Base-by-base conservation (phyloP, 2,113 vertebrate genomes). In the Psilopogon haemacephalus region DNA sequence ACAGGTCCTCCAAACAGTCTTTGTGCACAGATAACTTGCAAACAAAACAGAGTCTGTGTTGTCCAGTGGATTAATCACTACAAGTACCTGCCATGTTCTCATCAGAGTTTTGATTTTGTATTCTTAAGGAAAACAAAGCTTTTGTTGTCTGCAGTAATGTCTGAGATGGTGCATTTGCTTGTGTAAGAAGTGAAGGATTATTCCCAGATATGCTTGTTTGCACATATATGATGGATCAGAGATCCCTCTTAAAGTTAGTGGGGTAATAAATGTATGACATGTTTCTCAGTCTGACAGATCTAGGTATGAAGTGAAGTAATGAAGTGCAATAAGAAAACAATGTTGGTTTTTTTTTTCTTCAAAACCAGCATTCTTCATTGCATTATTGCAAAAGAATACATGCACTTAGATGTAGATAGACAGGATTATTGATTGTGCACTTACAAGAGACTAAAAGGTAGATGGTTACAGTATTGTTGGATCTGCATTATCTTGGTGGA, bases 41-140 rank as follows among this genome's bases (percentile, higher is more conserved):
- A 95, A 90, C 48, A 82, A 92, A 93, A 83, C 64, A 59, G 44
- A 62, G 23, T 44, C 70, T 26, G 15, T 78, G 75, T 95, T 80
- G 87, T 95, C 68, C 89, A 83, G 64, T 83, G 69, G 85, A 91
- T 91, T 92, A 89, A 89, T 90, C 85, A 52, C 33, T 83, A 60
- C 74, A 87, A 85, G 86, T 85, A 63, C 68, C 83, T 90, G 74
- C 59, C 55, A 35, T 71, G 78, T 87, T 87, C 89, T 78, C 86
- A 40, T 91, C 80, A 58, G 18, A 71, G 6, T 64, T 87, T 94
- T 76, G 78, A 71, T 77, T 94, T 52, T 60, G 50, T 14, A 94
- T 64, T 71, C 56, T 88, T 56, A 70, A 87, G 71, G 74, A 93
- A 93, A 93, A 82, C 52, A 92, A 94, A 87, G 64, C 42, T 89